Evolutionary conservation across 1,140 invertebrate species (phyloP), one percentile per base, ranked within the genome.

Genomic region (Microplitis demolitor): DNA sequence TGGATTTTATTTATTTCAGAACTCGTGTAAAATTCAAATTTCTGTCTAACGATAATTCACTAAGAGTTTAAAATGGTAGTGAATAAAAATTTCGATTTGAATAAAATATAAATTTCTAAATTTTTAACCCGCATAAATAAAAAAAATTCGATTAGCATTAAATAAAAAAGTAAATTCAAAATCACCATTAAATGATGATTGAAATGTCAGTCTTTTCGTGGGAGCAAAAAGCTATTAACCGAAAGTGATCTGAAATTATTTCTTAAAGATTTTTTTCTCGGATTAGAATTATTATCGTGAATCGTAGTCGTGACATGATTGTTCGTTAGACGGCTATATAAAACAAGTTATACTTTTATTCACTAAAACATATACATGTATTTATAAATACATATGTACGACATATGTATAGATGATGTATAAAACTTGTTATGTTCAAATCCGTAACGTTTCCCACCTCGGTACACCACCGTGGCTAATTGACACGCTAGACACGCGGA

Each of bases 401-500:
- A 45, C 8, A n/a, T 39, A 66, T 39, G 16, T 33, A 53, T 8
- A 11, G 9, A 50, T 53, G 39, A 71, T 45, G 39, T 45, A 45
- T 37, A 37, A 63, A 34, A 64, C 50, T 11, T 62, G 14, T 11
- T 37, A 5, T 62, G 31, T 13, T 50, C 13, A 14, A 50, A 64
- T 50, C 39, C 35, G 37, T 64, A 24, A 45, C 39, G 39, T n/a
- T 64, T 50, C 37, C 39, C 60, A 54, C 77, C 76, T 81, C 80
- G 80, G 74, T 79, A 76, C 66, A 54, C 77, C 76, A 82, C 80
- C 80, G 74, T 79, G 77, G 78, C 79, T 80, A 85, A 85, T 84
- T 84, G 83, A 84, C 84, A 85, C 83, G 80, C 83, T 79, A 83
- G 78, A 72, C 74, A 24, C 14, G 50, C 66, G 33, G 75, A 68